Conservation (phyloP, 1,140 invertebrate genomes). For the Tetranychus urticae region DNA sequence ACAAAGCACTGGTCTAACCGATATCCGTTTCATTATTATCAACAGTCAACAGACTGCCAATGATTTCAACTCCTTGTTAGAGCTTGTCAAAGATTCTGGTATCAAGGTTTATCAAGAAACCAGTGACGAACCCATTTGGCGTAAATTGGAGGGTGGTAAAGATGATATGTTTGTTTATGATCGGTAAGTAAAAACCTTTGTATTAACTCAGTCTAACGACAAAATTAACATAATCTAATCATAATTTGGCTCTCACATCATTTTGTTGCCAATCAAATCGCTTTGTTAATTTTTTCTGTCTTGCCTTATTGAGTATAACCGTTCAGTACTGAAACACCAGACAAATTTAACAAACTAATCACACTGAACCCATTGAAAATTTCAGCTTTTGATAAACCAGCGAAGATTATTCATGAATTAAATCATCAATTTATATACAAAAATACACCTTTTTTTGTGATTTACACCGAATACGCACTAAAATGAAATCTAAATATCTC, state of each 20-base stretch:
- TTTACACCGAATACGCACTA: too few relatives aligned
- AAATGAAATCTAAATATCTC: too few relatives aligned
- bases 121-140: constrained; percentile 12
- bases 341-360: too few relatives aligned
- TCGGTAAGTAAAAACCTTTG: constrained; percentile 13
- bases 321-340: too few relatives aligned
- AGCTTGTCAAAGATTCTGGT: background rate
- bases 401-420: too few relatives aligned
- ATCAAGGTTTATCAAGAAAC: constrained; percentile 18
- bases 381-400: too few relatives aligned
- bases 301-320: too few relatives aligned
- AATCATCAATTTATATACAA: too few relatives aligned
- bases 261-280: too few relatives aligned
- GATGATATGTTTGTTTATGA: constrained; percentile 21
- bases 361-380: too few relatives aligned
- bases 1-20: background rate
- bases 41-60: background rate
- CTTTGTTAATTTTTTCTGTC: too few relatives aligned
- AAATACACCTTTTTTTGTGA: too few relatives aligned
- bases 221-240: background rate
- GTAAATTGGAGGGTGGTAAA: constrained; percentile 15
- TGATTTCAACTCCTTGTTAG: background rate
- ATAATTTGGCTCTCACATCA: background rate
- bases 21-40: background rate
- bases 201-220: background rate